Conservation (phyloP, 2,888 invertebrate genomes). For the Diarsia brunnea region DNA sequence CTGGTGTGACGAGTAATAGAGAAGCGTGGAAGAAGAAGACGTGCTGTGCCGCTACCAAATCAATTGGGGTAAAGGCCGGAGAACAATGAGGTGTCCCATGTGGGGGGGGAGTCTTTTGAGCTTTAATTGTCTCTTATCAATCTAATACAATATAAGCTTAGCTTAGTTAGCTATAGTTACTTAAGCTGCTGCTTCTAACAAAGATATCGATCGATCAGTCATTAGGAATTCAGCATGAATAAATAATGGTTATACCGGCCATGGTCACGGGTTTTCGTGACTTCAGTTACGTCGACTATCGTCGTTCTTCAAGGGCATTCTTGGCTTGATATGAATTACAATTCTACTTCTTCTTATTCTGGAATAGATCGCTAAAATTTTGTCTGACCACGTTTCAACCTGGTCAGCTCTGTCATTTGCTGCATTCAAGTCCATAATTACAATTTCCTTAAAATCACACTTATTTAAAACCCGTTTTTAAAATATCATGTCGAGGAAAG, state of each 20-base stretch:
- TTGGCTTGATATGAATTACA: neutral
- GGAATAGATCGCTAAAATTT: too few relatives aligned
- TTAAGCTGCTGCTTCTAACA: neutral
- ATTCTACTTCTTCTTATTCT: too few relatives aligned
- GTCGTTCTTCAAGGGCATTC: neutral
- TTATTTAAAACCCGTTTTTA: neutral
- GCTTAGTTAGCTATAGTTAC: neutral
- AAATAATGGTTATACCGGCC: neutral
- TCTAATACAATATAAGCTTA: neutral
- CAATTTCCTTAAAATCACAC: neutral
- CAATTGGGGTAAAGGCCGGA: too few relatives aligned
- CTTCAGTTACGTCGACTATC: neutral
- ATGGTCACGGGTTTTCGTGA: neutral
- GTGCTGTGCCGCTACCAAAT: too few relatives aligned
- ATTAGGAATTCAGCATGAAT: conserved; percentile 22
- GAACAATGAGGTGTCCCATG: too few relatives aligned
- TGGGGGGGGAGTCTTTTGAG: too few relatives aligned
- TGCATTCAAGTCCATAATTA: too few relatives aligned
- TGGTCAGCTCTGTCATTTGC: too few relatives aligned
- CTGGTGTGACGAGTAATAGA: too few relatives aligned
- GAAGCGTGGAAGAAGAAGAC: too few relatives aligned
- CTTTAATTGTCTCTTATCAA: too few relatives aligned
- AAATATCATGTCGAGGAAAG: neutral
- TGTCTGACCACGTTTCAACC: too few relatives aligned
- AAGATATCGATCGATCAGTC: conserved; percentile 20